Base-by-base conservation (phyloP, 2,113 vertebrate species). In the Etia nguti region DNA sequence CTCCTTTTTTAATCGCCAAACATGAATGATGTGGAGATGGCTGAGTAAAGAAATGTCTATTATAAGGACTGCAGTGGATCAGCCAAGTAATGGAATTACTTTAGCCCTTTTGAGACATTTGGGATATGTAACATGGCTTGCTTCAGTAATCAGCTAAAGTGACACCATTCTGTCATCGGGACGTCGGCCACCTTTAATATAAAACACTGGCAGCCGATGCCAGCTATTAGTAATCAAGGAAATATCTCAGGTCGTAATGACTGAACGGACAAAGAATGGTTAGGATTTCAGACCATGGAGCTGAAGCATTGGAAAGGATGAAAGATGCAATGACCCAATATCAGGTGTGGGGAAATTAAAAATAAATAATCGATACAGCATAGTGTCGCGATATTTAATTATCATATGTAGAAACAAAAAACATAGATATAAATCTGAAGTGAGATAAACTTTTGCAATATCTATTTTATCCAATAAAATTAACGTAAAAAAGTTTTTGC, bases 1-100 rank as follows among this genome's bases (percentile, higher is more conserved):
- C 70, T 15, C 20, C 46, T 38, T 11, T n/a, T 92, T 84, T 75
- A 65, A 88, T 87, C 81, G 84, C 38, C 86, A 86, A 83, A 81
- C 54, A 31, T 20, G 54, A 82, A 36, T 41, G 57, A 68, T 20
- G 81, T 68, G 46, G 31, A 86, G 62, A 20, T 1, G 11, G 73
- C 8, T 18, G 22, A 29, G 10, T 52, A 62, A 50, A 81, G 31
- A 43, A 36, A 8, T 6, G 3, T 12, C 68, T 20, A 31, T 70
- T 20, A 5, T 82, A 54, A 80, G 86, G 54, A 86, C 31, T 77
- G 73, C 36, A 10, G 16, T 18, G 41, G 52, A 22, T 8, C 22
- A 6, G 34, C n/a, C 50, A 15, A 46, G 41, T 36, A 54, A 84
- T 55, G 34, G 62, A 77, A 75, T 34, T 48, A 57, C 50, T 26